A percentile compares a stretch with the other conserved stretches of the same genome.
Evolutionary conservation across 1,140 invertebrate species (phyloP).

Genomic region (Aphelenchoides avenae): DNA sequence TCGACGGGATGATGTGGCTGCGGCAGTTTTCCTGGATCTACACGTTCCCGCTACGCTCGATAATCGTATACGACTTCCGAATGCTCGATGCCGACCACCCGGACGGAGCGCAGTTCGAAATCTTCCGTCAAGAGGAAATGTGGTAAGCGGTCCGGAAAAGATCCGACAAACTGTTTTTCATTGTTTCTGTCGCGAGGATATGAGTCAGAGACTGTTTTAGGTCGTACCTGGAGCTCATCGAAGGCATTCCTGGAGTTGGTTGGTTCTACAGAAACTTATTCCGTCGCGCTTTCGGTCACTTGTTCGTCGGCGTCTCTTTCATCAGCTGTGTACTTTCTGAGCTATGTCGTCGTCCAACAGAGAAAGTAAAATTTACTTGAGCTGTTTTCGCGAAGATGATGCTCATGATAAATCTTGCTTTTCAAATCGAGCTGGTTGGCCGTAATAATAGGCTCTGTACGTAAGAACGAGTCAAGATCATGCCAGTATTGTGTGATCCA

Average conservation of each 20-base stretch:
- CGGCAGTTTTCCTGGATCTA: constrained; percentile 2
- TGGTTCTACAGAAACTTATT: constrained; percentile 4
- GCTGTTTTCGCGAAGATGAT: not conserved
- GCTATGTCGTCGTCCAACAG: not conserved
- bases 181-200: not conserved
- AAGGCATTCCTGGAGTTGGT: constrained; percentile 4
- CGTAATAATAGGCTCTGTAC: no score
- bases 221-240: constrained; percentile 8
- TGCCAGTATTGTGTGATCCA: no score
- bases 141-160: constrained; percentile 1
- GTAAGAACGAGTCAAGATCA: no score
- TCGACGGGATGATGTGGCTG: constrained; percentile 4
- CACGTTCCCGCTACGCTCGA: constrained; percentile 1
- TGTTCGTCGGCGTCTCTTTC: constrained; percentile 7
- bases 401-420: no score
- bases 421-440: no score
- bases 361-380: not conserved
- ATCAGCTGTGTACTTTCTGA: constrained; percentile 1
- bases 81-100: constrained; percentile 4
- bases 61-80: constrained; percentile 10
- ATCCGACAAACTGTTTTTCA: not conserved
- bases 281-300: constrained; percentile 2
- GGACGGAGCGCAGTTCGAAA: constrained; percentile 6
- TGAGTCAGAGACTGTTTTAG: constrained; percentile 1
- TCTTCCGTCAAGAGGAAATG: constrained; percentile 6